These are phyloP conservation scores for Rousettus madagascariensis DNA, from an alignment of 2,797 vertebrate genomes.

Conservation along the genomic window DNA sequence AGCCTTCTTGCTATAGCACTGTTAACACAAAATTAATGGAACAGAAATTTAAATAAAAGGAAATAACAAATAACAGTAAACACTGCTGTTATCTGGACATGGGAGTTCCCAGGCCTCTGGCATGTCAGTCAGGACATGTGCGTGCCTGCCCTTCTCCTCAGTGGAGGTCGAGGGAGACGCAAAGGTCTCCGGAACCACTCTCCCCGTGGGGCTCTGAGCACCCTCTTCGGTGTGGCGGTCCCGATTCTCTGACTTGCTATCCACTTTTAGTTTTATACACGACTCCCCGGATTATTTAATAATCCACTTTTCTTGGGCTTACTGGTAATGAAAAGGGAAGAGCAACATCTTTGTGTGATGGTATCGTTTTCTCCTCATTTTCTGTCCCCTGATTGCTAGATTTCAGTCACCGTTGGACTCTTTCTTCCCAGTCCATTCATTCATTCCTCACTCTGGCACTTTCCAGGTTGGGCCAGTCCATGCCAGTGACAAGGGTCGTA, in stretches of 20 bases:
- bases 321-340: neutral
- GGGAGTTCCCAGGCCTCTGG: neutral
- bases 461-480: neutral
- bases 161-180: neutral
- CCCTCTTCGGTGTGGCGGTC: neutral
- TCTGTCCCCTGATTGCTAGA: neutral
- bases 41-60: neutral
- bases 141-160: neutral
- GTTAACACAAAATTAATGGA: neutral
- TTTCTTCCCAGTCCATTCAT: neutral
- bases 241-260: neutral
- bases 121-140: neutral
- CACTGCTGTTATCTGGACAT: neutral
- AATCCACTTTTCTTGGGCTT: neutral
- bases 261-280: neutral
- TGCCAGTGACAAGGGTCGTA: neutral
- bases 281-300: neutral
- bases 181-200: too few relatives aligned
- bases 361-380: neutral
- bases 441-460: neutral
- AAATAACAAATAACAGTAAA: neutral
- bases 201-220: neutral
- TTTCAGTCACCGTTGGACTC: neutral
- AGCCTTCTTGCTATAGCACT: neutral
- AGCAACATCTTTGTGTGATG: neutral